These are phyloP conservation scores for Caenorhabditis elegans DNA, from an alignment of 1,140 invertebrate genomes.

Conservation along the genomic window DNA sequence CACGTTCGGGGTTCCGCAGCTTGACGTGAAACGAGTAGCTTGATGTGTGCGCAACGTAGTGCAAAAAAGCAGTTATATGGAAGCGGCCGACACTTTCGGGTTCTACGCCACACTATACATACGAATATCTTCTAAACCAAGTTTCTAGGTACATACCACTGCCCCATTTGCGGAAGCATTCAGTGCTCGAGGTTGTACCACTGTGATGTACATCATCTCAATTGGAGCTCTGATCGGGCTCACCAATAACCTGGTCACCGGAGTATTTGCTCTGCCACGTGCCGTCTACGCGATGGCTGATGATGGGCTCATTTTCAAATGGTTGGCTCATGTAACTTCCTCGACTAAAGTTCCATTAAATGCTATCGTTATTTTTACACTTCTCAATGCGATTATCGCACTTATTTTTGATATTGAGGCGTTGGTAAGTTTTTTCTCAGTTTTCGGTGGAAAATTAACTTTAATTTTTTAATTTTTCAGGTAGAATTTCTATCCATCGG, in stretches of 20 bases:
- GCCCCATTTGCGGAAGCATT: slow-evolving; percentile 84
- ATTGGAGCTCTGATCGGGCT: slow-evolving; percentile 85
- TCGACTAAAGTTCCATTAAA: slow-evolving; percentile 79
- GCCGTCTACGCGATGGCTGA: slow-evolving; percentile 86
- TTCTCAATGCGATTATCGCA: slow-evolving; percentile 77
- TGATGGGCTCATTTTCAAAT: slow-evolving; percentile 81
- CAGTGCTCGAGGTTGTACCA: slow-evolving; percentile 71
- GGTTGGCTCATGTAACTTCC: slow-evolving; percentile 74
- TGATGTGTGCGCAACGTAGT: too few species aligned
- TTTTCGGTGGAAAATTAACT: too few species aligned
- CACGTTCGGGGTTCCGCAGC: too few species aligned
- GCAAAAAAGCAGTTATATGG: too few species aligned
- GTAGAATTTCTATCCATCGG: slow-evolving; percentile 93
- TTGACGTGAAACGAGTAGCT: too few species aligned
- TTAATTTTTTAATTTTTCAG: too few species aligned
- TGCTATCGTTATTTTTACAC: slow-evolving; percentile 80
- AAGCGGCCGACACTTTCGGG: too few species aligned
- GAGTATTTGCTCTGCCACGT: slow-evolving; percentile 84
- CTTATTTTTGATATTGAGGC: slow-evolving; percentile 82
- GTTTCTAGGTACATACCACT: slow-evolving; percentile 72
- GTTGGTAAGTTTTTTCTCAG: slow-evolving; percentile 73
- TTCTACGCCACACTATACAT: too few species aligned
- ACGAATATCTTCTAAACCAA: too few species aligned
- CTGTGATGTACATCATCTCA: slow-evolving; percentile 84
- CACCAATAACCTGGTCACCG: slow-evolving; percentile 78